phyloP scores from a whole-genome alignment of 2,113 vertebrate genomes.

The Clarias batrachus region DNA sequence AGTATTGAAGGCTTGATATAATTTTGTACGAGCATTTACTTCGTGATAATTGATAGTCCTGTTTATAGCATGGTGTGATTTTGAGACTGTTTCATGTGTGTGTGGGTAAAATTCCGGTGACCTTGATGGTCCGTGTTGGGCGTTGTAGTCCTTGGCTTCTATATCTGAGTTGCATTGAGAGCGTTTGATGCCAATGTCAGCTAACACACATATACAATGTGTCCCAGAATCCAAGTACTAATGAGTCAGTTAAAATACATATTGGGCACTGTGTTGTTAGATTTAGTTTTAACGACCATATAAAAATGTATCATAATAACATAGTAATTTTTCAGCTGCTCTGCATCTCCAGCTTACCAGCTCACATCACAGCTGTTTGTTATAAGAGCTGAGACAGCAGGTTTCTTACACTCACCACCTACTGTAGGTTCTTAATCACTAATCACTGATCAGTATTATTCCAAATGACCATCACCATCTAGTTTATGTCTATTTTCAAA shows the following conservation, averaged over 20 bases:
- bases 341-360: neutral
- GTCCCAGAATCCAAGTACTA: neutral
- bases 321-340: neutral
- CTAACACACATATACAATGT: neutral
- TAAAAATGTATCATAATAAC: too few relatives aligned
- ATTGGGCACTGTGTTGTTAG: neutral
- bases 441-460: neutral
- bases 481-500: neutral
- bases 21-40: too few relatives aligned
- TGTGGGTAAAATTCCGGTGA: too few relatives aligned
- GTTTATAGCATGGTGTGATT: too few relatives aligned
- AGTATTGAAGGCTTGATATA: too few relatives aligned
- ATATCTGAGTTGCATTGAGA: too few relatives aligned
- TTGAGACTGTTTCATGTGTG: too few relatives aligned
- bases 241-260: too few relatives aligned
- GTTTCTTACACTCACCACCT: neutral
- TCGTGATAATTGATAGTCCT: too few relatives aligned
- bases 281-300: neutral
- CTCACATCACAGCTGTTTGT: neutral
- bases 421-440: neutral
- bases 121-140: too few relatives aligned
- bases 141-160: too few relatives aligned
- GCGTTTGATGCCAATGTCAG: too few relatives aligned
- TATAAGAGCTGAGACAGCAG: neutral
- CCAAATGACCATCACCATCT: neutral